Conservation (phyloP, 2,888 invertebrate genomes). For the Aspidiotus rigidus region DNA sequence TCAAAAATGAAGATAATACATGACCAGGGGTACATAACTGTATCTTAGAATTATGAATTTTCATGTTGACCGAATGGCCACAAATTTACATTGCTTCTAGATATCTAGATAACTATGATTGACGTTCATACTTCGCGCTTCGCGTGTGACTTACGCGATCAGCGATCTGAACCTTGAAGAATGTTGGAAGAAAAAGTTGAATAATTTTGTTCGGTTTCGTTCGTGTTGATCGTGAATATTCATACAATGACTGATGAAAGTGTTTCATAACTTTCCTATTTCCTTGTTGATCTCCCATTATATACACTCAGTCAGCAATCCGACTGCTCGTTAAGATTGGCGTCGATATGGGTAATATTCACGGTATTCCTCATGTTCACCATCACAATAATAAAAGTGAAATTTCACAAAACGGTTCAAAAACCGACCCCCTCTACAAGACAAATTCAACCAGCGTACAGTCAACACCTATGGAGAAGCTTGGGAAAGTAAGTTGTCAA, state of each 20-base stretch:
- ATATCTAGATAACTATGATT: too few relatives aligned
- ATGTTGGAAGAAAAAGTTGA: too few relatives aligned
- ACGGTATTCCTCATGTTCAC: constrained; percentile 9
- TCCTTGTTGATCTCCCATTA: background rate
- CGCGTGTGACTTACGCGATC: too few relatives aligned
- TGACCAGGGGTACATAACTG: too few relatives aligned
- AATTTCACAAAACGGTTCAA: background rate
- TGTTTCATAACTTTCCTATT: background rate
- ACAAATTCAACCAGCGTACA: constrained; percentile 37
- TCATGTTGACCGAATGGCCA: too few relatives aligned
- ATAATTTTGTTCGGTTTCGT: background rate
- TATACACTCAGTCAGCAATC: background rate
- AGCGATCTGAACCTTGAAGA: too few relatives aligned
- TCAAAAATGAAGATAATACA: too few relatives aligned
- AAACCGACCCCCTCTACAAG: constrained; percentile 3
- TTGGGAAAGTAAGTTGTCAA: constrained; percentile 55
- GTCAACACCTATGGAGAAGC: constrained; percentile 63
- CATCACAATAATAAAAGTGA: background rate
- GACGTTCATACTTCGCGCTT: too few relatives aligned
- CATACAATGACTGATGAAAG: background rate
- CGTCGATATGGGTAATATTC: constrained; percentile 5
- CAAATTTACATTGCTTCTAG: too few relatives aligned
- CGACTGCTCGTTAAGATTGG: background rate
- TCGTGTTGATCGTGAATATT: background rate
- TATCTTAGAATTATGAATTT: too few relatives aligned